Conservation (phyloP, 1,140 invertebrate species). For the Orussus abietinus region DNA sequence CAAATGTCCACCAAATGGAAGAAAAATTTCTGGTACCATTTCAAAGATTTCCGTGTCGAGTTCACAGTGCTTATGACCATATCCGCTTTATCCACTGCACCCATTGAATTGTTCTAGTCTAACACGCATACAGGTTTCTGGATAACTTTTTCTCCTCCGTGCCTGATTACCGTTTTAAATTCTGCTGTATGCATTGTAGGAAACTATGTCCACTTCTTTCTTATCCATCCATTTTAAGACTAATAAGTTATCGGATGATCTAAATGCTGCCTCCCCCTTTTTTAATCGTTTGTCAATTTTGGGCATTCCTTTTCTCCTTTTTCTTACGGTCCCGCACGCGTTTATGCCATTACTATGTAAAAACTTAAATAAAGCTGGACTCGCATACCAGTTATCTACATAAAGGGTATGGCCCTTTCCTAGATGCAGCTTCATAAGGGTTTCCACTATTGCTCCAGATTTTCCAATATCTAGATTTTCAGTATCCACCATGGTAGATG, state of each 20-base stretch:
- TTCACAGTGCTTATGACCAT: slow-evolving; percentile 33
- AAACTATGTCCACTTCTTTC: slow-evolving; percentile 15
- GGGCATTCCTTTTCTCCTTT: slow-evolving; percentile 32
- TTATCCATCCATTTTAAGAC: slow-evolving; percentile 26
- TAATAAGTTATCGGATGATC: slow-evolving; percentile 23
- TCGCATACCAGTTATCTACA: slow-evolving; percentile 44
- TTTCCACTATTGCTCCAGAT: slow-evolving; percentile 35
- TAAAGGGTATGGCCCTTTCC: slow-evolving; percentile 35
- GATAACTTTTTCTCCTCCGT: slow-evolving; percentile 4
- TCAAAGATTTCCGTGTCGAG: slow-evolving; percentile 33
- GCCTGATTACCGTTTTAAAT: slow-evolving; percentile 4
- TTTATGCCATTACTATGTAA: slow-evolving; percentile 30
- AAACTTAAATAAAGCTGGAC: slow-evolving; percentile 29
- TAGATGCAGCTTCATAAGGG: slow-evolving; percentile 29
- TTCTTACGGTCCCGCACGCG: slow-evolving; percentile 32
- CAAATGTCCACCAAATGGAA: slow-evolving; percentile 31
- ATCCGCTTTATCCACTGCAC: slow-evolving; percentile 36
- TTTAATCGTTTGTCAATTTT: slow-evolving; percentile 24
- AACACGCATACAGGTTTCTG: slow-evolving; percentile 38
- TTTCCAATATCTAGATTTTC: slow-evolving; percentile 22
- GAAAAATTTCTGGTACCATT: slow-evolving; percentile 43
- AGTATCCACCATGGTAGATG: slow-evolving; percentile 13
- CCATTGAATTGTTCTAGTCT: slow-evolving; percentile 42
- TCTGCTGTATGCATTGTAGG: slow-evolving; percentile 12
- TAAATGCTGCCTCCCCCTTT: slow-evolving; percentile 24